Evolutionary conservation across 1,140 invertebrate species (phyloP).

Genomic region (Saxidomus purpurata): DNA sequence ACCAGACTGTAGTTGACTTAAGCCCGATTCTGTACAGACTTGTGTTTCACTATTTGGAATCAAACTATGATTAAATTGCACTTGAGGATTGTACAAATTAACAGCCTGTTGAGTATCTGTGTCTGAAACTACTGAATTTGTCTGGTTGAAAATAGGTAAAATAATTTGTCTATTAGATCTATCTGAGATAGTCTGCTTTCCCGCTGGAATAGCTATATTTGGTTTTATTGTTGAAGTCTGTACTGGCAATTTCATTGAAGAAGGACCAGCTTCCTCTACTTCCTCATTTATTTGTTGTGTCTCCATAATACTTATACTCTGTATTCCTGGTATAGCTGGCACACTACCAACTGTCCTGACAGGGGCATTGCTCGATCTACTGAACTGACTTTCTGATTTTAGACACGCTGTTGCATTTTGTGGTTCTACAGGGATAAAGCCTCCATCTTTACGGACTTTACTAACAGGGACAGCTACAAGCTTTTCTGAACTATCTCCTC

Average conservation of each 20-base stretch:
- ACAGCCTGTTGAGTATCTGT: background rate
- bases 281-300: background rate
- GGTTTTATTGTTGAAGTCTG: background rate
- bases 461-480: background rate
- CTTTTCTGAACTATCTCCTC: background rate
- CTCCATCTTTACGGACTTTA: background rate
- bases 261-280: background rate
- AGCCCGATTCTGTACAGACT: background rate
- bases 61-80: background rate
- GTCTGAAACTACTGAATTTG: background rate
- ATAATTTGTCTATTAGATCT: background rate
- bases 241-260: background rate
- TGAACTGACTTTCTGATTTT: background rate
- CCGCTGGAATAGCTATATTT: background rate
- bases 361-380: background rate
- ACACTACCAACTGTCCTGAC: background rate
- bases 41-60: background rate
- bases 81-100: background rate
- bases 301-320: constrained; percentile 4
- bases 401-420: background rate
- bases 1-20: background rate
- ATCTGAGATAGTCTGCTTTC: background rate
- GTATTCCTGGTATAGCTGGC: background rate
- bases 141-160: background rate
- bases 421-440: background rate